Evolutionary conservation across 2,888 invertebrate genomes (phyloP).

Genomic region (Tetheella fluctuosa): DNA sequence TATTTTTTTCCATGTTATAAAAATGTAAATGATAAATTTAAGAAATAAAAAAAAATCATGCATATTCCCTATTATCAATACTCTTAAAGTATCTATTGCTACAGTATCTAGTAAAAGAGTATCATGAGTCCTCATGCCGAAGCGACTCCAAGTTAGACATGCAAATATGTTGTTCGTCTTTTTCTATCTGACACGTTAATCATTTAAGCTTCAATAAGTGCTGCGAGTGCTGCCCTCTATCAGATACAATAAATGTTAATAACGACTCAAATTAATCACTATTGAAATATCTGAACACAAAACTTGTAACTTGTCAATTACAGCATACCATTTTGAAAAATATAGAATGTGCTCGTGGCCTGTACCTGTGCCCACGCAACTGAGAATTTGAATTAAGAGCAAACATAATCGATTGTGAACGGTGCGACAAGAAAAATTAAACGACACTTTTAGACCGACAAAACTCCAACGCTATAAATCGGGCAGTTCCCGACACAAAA

Average conservation of each 20-base stretch:
- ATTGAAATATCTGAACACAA: not conserved
- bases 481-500: slow-evolving; percentile 63
- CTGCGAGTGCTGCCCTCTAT: not conserved
- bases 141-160: not conserved
- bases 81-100: too few relatives aligned
- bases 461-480: slow-evolving; percentile 76
- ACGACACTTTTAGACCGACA: slow-evolving; percentile 76
- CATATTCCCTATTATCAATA: too few relatives aligned
- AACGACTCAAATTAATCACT: not conserved
- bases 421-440: slow-evolving; percentile 75
- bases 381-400: slow-evolving; percentile 60
- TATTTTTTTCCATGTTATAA: too few relatives aligned
- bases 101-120: too few relatives aligned
- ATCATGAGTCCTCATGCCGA: too few relatives aligned
- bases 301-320: not conserved
- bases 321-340: not conserved
- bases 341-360: not conserved
- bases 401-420: slow-evolving; percentile 76
- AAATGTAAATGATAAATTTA: too few relatives aligned
- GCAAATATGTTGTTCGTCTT: not conserved
- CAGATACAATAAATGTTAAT: not conserved
- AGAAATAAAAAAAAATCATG: too few relatives aligned
- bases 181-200: not conserved
- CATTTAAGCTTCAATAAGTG: not conserved
- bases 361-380: slow-evolving; percentile 13